A percentile compares a stretch with the other conserved stretches of the same genome.
phyloP scores from a whole-genome alignment of 2,888 invertebrate species.

The Cephus rjabovi region DNA sequence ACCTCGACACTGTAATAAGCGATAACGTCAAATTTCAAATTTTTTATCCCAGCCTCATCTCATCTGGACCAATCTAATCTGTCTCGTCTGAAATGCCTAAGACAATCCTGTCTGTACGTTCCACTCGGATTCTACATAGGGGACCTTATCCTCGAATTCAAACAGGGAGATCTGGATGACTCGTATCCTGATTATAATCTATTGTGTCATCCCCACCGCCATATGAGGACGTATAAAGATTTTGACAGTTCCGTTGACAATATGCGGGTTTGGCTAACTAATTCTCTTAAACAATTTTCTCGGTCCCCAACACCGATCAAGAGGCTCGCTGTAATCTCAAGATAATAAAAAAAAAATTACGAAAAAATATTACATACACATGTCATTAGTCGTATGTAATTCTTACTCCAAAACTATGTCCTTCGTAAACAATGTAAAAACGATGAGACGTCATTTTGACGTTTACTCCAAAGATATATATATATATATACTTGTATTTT shows the following conservation, averaged over 20 bases:
- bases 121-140: neutral
- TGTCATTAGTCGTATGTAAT: neutral
- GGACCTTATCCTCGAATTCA: slow-evolving; percentile 1
- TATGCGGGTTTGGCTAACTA: neutral
- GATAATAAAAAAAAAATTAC: neutral
- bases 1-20: neutral
- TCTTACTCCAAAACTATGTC: neutral
- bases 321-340: neutral
- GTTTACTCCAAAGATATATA: neutral
- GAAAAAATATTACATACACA: neutral
- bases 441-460: neutral
- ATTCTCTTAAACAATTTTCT: neutral
- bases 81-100: neutral
- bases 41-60: neutral
- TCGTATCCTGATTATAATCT: slow-evolving; percentile 42
- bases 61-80: neutral
- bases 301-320: neutral
- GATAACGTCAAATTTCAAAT: neutral
- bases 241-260: neutral
- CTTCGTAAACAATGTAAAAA: neutral
- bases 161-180: slow-evolving; percentile 14
- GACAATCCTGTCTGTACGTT: neutral
- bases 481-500: neutral
- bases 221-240: neutral
- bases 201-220: slow-evolving; percentile 28